phyloP scores from a whole-genome alignment of 2,113 vertebrate species.

The Pipa parva region DNA sequence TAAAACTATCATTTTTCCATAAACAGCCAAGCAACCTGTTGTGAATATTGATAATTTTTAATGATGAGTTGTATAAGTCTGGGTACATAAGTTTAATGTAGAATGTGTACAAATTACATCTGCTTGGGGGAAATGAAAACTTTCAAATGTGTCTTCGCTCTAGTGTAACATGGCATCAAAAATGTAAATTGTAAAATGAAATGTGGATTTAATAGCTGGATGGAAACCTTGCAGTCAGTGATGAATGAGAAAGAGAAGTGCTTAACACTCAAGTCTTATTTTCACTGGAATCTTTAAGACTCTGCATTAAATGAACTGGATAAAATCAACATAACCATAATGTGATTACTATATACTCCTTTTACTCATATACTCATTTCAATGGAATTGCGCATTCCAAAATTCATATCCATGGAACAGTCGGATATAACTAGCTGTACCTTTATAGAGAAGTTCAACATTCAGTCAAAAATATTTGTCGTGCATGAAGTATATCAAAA shows the following conservation, averaged over 20 bases:
- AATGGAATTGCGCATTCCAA: not conserved
- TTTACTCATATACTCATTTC: not conserved
- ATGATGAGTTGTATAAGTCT: not conserved
- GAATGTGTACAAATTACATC: constrained; percentile 9
- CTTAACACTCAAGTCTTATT: constrained; percentile 13
- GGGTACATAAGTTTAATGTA: not conserved
- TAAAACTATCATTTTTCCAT: constrained; percentile 8
- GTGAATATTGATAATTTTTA: not conserved
- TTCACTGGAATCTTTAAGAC: constrained; percentile 14
- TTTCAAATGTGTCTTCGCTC: constrained; percentile 24
- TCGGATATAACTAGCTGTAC: too few species aligned
- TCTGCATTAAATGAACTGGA: constrained; percentile 19
- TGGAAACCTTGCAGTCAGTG: constrained; percentile 12
- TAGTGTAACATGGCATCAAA: constrained; percentile 32
- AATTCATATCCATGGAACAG: not conserved
- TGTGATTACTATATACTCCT: constrained; percentile 3
- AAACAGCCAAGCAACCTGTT: constrained; percentile 2
- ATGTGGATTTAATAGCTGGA: constrained; percentile 37
- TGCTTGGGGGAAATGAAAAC: constrained; percentile 29
- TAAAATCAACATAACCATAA: constrained; percentile 13
- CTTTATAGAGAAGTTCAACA: too few species aligned
- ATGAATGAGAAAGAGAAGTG: constrained; percentile 23
- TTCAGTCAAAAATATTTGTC: too few species aligned
- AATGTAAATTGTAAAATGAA: constrained; percentile 29
- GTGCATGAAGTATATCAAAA: too few species aligned